These are phyloP conservation scores for Xylocopa sonorina DNA, from an alignment of 1,140 invertebrate genomes.

Conservation along the genomic window DNA sequence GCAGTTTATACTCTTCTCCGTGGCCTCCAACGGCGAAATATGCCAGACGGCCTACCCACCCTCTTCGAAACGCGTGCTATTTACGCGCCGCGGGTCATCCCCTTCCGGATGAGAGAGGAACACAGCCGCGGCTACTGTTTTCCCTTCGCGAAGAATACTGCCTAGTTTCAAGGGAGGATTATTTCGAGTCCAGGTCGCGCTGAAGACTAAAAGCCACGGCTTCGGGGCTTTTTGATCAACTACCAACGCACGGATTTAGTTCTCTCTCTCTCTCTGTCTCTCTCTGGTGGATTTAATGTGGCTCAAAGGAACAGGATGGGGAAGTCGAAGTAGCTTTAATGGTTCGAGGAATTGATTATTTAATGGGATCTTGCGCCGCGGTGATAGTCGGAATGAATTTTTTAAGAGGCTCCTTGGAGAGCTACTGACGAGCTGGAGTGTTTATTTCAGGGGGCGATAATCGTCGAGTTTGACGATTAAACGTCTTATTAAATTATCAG, in stretches of 20 bases:
- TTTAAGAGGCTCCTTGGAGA: background rate
- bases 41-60: background rate
- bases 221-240: background rate
- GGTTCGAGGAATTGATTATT: slow-evolving; percentile 2
- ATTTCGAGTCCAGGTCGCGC: slow-evolving; percentile 8
- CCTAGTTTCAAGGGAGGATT: slow-evolving; percentile 7
- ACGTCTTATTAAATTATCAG: background rate
- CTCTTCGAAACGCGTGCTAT: slow-evolving; percentile 29
- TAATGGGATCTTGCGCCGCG: background rate
- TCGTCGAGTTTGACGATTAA: background rate
- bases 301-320: background rate
- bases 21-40: slow-evolving; percentile 38
- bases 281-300: background rate
- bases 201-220: background rate
- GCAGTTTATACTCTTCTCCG: slow-evolving; percentile 26
- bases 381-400: background rate
- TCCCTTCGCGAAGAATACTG: background rate
- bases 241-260: background rate
- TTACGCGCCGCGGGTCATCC: slow-evolving; percentile 39
- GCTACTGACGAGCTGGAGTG: background rate
- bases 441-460: background rate
- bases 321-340: background rate
- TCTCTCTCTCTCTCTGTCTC: no score
- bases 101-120: slow-evolving; percentile 3
- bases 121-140: background rate